A percentile compares a stretch with the other conserved stretches of the same genome.
phyloP scores from a whole-genome alignment of 1,140 invertebrate species.

The Aporrectodea caliginosa region DNA sequence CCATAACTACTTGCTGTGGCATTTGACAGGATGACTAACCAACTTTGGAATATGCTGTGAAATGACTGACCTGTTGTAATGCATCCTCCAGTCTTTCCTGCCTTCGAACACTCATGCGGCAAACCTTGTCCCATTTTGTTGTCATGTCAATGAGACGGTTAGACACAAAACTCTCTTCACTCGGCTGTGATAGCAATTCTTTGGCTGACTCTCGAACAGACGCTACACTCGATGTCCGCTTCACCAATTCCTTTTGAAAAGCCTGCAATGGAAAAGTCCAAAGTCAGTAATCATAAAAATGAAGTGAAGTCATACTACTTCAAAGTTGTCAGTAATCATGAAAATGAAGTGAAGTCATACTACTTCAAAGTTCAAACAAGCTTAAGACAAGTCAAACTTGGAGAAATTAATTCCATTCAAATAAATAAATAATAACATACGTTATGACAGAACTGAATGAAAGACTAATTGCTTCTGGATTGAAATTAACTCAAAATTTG shows the following conservation, averaged over 20 bases:
- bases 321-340: not conserved
- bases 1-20: no score
- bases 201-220: conserved; percentile 82
- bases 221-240: conserved; percentile 79
- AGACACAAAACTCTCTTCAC: conserved; percentile 75
- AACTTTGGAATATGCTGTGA: no score
- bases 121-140: conserved; percentile 79
- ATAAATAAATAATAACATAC: not conserved
- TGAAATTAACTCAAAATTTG: no score
- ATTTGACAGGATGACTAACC: no score
- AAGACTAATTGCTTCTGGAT: no score
- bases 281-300: not conserved
- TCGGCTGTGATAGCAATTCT: conserved; percentile 79
- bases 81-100: conserved; percentile 77
- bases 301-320: conserved; percentile 5
- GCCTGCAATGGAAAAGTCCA: conserved; percentile 57
- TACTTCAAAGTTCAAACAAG: not conserved
- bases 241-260: conserved; percentile 86
- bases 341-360: not conserved
- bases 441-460: no score
- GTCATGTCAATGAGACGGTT: conserved; percentile 74
- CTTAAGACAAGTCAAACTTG: not conserved
- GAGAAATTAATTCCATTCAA: not conserved
- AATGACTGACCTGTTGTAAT: conserved; percentile 64
- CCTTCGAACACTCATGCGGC: conserved; percentile 71